phyloP scores from a whole-genome alignment of 2,797 vertebrate genomes.

The Danio tinwini region DNA sequence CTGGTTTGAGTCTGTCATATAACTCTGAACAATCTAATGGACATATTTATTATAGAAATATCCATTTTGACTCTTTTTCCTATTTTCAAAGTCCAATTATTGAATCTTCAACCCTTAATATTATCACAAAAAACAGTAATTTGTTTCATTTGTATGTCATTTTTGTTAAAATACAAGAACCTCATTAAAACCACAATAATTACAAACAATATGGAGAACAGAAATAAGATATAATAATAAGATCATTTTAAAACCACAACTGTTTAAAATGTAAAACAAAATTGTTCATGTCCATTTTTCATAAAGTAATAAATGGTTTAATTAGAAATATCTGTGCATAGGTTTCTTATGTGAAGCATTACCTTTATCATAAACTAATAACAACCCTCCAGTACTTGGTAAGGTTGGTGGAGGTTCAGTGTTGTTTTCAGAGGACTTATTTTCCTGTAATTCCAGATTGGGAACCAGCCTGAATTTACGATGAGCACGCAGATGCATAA shows the following conservation, averaged over 20 bases:
- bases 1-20: slow-evolving; percentile 75
- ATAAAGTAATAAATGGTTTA: neutral
- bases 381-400: slow-evolving; percentile 79
- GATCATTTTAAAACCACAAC: neutral
- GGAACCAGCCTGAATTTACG: slow-evolving; percentile 71
- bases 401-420: slow-evolving; percentile 54
- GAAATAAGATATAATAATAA: too few relatives aligned
- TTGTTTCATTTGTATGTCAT: neutral
- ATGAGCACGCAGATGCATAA: slow-evolving; percentile 80
- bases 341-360: slow-evolving; percentile 17
- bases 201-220: neutral
- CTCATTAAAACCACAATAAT: neutral
- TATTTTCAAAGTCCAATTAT: neutral
- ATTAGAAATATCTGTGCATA: neutral
- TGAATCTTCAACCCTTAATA: neutral
- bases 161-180: neutral
- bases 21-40: slow-evolving; percentile 84
- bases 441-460: slow-evolving; percentile 42
- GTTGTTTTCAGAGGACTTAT: slow-evolving; percentile 48
- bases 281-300: neutral
- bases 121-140: neutral
- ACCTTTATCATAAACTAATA: slow-evolving; percentile 89
- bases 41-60: neutral
- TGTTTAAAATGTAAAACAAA: neutral
- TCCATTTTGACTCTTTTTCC: neutral